phyloP scores from a whole-genome alignment of 2,888 invertebrate genomes.

The Lasioglossum pauxillum region DNA sequence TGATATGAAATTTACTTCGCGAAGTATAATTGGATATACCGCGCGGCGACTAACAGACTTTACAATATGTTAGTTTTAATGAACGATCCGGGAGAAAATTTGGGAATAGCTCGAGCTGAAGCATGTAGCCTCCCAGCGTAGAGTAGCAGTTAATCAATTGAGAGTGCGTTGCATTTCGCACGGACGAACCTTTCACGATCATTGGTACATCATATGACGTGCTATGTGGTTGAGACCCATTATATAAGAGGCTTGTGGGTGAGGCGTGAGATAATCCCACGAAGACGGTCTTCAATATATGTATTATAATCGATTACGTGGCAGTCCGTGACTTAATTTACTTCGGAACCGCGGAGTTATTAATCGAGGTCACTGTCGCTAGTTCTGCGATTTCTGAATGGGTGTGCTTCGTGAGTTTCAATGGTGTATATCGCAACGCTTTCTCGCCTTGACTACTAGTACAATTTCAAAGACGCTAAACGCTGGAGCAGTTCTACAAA shows the following conservation, averaged over 20 bases:
- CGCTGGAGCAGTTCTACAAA: neutral
- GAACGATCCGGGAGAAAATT: neutral
- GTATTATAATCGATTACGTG: slow-evolving; percentile 45
- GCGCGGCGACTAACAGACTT: neutral
- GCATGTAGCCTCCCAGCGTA: neutral
- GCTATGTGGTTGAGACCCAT: slow-evolving; percentile 47
- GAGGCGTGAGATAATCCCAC: slow-evolving; percentile 81
- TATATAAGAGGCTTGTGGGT: slow-evolving; percentile 76
- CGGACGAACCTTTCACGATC: slow-evolving; percentile 79
- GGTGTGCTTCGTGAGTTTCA: neutral
- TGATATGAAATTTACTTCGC: neutral
- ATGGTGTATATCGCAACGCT: neutral
- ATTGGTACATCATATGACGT: slow-evolving; percentile 68
- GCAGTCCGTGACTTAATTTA: slow-evolving; percentile 27
- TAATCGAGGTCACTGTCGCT: slow-evolving; percentile 22
- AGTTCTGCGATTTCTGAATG: neutral
- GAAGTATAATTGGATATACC: neutral
- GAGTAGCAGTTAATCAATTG: slow-evolving; percentile 65
- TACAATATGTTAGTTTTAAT: neutral
- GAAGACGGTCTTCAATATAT: slow-evolving; percentile 56
- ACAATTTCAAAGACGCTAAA: neutral
- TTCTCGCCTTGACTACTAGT: neutral
- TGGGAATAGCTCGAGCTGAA: neutral
- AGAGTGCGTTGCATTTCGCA: slow-evolving; percentile 59
- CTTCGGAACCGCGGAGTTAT: neutral